Evolutionary conservation across 2,113 vertebrate species (phyloP), one percentile per base, ranked within the genome.

Genomic region (Phalacrocorax carbo): DNA sequence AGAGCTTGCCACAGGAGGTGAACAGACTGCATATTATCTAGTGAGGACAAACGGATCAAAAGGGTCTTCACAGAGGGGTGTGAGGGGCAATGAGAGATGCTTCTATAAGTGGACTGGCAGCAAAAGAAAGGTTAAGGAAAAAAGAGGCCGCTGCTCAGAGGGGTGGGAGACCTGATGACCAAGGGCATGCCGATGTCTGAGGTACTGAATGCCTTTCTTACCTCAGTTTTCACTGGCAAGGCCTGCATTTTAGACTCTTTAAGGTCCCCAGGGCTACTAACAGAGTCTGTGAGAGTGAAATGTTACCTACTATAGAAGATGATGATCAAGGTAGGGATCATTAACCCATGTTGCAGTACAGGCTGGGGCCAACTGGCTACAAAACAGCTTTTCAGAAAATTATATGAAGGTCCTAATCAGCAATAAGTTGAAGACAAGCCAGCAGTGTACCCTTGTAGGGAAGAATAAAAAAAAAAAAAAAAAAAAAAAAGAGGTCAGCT

Each of bases 131-230:
- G 14, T 11, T 38, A 52, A 81, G 49, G 11, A 61, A 62, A 75
- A 27, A 11, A 0, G 1, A 11, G 5, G 8, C 42, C 10, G 2
- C 21, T n/a, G 29, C 25, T 71, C 4, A 3, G n/a, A 40, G 34
- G 4, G 15, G 14, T 76, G 22, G 49, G 26, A 57, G 36, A 92
- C 26, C 10, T 34, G 26, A 51, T 57, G 36, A 44, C 19, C 29
- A 36, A 66, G 25, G 26, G 19, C 29, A 58, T 0, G 1, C 30
- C 23, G 55, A 51, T 38, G 11, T 76, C 20, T 58, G 30, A 82
- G 48, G 42, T 58, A 40, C 20, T 77, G 11, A 25, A 2, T 17
- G 8, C 11, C 32, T 46, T 44, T 77, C 71, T 68, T 51, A 71
- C 10, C 29, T 61, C 29, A 48, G 5, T 60, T 81, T 81, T 69